A percentile compares a stretch with the other conserved stretches of the same genome.
phyloP scores from a whole-genome alignment of 2,888 invertebrate species.

The Papilio elwesi region DNA sequence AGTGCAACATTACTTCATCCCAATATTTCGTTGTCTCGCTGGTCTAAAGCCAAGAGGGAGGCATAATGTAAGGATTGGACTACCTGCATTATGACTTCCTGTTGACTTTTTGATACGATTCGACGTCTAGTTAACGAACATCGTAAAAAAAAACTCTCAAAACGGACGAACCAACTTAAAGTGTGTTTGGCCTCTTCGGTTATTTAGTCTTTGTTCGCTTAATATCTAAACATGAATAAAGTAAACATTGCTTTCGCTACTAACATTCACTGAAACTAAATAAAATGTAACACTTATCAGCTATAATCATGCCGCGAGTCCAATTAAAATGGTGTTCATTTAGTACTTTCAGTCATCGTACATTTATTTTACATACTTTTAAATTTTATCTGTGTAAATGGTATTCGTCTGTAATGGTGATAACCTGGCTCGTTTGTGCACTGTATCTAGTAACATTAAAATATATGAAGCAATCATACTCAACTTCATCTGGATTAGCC shows the following conservation, averaged over 20 bases:
- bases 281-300: not conserved
- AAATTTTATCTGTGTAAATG: not conserved
- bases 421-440: not conserved
- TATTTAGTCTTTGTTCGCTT: too few species aligned
- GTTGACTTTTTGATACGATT: too few species aligned
- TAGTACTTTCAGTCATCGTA: not conserved
- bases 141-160: too few species aligned
- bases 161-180: too few species aligned
- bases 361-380: not conserved
- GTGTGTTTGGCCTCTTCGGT: too few species aligned
- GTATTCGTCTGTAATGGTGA: not conserved
- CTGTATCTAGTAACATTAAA: not conserved
- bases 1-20: too few species aligned
- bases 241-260: not conserved
- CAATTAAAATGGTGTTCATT: not conserved
- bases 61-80: too few species aligned
- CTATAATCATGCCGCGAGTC: not conserved
- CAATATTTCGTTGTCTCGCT: not conserved
- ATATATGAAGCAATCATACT: not conserved
- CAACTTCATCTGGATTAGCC: not conserved
- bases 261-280: not conserved
- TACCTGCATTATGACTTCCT: too few species aligned
- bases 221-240: too few species aligned
- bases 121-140: too few species aligned
- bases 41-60: too few species aligned